A percentile compares a stretch with the other conserved stretches of the same genome.
Evolutionary conservation across 2,888 invertebrate genomes (phyloP).

Genomic region (Bibio marci): DNA sequence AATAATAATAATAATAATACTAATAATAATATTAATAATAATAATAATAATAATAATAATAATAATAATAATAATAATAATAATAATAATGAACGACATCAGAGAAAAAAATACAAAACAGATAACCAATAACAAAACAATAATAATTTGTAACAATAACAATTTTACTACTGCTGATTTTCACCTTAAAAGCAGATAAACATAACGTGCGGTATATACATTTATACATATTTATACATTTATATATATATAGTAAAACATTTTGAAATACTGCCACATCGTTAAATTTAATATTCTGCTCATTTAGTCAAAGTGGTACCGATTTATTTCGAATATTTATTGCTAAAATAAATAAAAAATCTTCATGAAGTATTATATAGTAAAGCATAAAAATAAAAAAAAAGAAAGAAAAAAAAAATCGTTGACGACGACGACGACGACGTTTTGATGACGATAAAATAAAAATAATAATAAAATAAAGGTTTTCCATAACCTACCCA

Average conservation of each 20-base stretch:
- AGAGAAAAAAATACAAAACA: no score
- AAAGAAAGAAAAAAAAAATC: no score
- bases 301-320: constrained; percentile 33
- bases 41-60: no score
- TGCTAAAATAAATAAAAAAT: constrained; percentile 12
- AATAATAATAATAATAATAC: no score
- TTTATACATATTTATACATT: no score
- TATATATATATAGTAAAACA: no score
- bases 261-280: constrained; percentile 32
- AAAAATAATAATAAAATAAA: neutral
- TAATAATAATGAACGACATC: no score
- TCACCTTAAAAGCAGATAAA: constrained; percentile 3
- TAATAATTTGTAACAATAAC: constrained; percentile 4
- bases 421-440: no score
- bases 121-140: constrained; percentile 1
- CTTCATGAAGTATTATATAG: neutral
- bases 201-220: neutral
- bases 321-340: constrained; percentile 32
- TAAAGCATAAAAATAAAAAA: no score
- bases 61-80: no score
- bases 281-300: constrained; percentile 33
- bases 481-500: neutral
- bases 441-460: no score
- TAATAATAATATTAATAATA: no score
- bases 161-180: constrained; percentile 2